These are phyloP conservation scores for Halocynthia roretzi DNA, from an alignment of 23 tunicate species.

Conservation along the genomic window DNA sequence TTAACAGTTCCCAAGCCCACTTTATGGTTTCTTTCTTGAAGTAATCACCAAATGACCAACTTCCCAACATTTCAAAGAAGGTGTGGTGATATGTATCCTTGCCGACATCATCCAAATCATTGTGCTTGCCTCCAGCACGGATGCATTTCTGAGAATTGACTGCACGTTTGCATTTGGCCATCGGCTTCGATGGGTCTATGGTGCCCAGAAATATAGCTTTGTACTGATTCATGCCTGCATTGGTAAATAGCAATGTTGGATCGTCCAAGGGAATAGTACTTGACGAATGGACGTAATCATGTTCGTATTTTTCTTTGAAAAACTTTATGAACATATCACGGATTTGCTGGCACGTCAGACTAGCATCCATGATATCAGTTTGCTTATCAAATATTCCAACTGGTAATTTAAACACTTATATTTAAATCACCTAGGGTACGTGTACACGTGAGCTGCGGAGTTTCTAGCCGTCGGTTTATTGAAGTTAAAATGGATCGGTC, in stretches of 20 bases:
- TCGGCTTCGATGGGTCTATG: conserved; percentile 58
- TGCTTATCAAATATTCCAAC: background rate
- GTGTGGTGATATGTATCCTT: conserved; percentile 86
- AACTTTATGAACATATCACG: conserved; percentile 66
- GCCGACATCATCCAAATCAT: conserved; percentile 96
- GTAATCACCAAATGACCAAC: conserved; percentile 87
- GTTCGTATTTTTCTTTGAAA: conserved; percentile 50
- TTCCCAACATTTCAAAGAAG: conserved; percentile 86
- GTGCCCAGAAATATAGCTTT: conserved; percentile 73
- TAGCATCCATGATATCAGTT: conserved; percentile 58
- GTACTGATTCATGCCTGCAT: conserved; percentile 92
- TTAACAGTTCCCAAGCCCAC: conserved; percentile 85
- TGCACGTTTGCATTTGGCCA: conserved; percentile 47
- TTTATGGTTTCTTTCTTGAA: conserved; percentile 66
- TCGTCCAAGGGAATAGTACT: conserved; percentile 79
- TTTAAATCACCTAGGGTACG: no score
- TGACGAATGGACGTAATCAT: conserved; percentile 67
- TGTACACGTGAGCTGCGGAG: no score
- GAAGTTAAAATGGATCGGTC: no score
- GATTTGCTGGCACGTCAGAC: conserved; percentile 47
- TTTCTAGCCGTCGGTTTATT: no score
- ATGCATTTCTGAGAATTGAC: conserved; percentile 80
- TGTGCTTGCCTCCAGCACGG: conserved; percentile 92
- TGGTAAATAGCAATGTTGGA: conserved; percentile 73
- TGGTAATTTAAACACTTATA: no score